A percentile compares a stretch with the other conserved stretches of the same genome.
phyloP scores from a whole-genome alignment of 2,888 invertebrate genomes.

The Caenorhabditis afra region DNA sequence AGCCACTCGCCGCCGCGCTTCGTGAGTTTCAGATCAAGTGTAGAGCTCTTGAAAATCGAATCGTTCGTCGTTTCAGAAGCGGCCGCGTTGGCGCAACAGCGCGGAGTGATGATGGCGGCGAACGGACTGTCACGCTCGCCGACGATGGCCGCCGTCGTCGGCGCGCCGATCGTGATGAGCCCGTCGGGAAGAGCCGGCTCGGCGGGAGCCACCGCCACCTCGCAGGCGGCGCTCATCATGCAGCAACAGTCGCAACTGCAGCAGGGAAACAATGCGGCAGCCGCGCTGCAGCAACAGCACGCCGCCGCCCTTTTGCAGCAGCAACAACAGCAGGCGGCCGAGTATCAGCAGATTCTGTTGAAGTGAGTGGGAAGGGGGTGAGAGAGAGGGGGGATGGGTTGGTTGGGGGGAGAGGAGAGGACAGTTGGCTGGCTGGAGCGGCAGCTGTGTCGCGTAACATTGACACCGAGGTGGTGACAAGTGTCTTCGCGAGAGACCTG shows the following conservation, averaged over 20 bases:
- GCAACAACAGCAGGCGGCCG: slow-evolving; percentile 65
- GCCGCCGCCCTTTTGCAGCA: slow-evolving; percentile 67
- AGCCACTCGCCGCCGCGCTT: slow-evolving; percentile 61
- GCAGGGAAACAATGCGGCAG: slow-evolving; percentile 41
- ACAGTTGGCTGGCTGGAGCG: no score
- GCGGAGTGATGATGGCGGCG: slow-evolving; percentile 52
- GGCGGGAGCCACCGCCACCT: slow-evolving; percentile 46
- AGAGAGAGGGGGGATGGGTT: no score
- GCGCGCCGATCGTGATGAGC: slow-evolving; percentile 75
- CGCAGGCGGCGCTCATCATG: slow-evolving; percentile 54
- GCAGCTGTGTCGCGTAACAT: slow-evolving; percentile 53
- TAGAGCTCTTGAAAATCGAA: no score
- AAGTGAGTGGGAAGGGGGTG: slow-evolving; percentile 64
- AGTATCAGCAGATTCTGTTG: slow-evolving; percentile 72
- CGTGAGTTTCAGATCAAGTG: slow-evolving; percentile 57
- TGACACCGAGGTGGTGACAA: slow-evolving; percentile 46
- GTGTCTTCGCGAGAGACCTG: slow-evolving; percentile 31
- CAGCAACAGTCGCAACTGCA: slow-evolving; percentile 61
- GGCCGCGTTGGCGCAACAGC: slow-evolving; percentile 58
- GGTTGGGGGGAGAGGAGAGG: no score
- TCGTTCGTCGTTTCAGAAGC: slow-evolving; percentile 48
- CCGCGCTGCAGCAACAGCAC: slow-evolving; percentile 66
- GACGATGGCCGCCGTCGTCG: slow-evolving; percentile 63
- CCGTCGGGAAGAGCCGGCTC: slow-evolving; percentile 62
- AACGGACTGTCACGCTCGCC: slow-evolving; percentile 63